Base-by-base conservation (phyloP, 2,888 invertebrate genomes). In the Alentia gelatinosa region DNA sequence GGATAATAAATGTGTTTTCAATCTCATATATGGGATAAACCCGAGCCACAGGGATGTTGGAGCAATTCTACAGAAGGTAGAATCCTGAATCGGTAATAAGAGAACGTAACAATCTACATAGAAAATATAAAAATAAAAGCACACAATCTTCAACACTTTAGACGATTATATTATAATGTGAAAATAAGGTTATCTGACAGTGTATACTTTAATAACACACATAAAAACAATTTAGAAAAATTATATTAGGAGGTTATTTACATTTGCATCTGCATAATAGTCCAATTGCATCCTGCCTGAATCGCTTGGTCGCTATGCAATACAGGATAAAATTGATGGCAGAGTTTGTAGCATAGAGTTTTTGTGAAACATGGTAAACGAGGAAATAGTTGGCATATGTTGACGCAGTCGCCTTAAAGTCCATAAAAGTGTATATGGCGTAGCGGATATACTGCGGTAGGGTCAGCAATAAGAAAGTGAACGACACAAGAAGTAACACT, bases 371-470 rank as follows among this genome's bases (percentile, higher is more conserved):
- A n/a, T 83, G 15, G 35, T 35, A 30, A 5, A 39, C 23, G 15
- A 83, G 40, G 0, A 83, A 37, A 83, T 83, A 83, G 9, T 12
- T 35, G 3, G 83, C 83, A 39, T 40, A 83, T 9, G 15, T 26
- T 7, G 7, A 12, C 15, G 3, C 19, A 40, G 15, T 83, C 3
- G 15, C 23, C 26, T 19, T 23, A 23, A 23, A n/a, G 37, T 83
- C 40, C 19, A 83, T 39, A 30, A 83, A 83, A 7, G 23, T 26
- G 26, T 35, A 35, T 7, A 83, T 4, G n/a, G 26, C 26, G 30
- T 83, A 83, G 3, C 83, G 15, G 37, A 83, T 83, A 39, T 83
- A 83, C 83, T 83, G 83, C 1, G 83, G 83, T 15, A 83, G 30
- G 7, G 83, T 83, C 1, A 83, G 39, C 19, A 40, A 1, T n/a